Percentiles rank a stretch among this genome's conserved stretches.
These are phyloP conservation scores for Diorhabda sublineata DNA, from an alignment of 1,140 invertebrate species.

Conservation along the genomic window DNA sequence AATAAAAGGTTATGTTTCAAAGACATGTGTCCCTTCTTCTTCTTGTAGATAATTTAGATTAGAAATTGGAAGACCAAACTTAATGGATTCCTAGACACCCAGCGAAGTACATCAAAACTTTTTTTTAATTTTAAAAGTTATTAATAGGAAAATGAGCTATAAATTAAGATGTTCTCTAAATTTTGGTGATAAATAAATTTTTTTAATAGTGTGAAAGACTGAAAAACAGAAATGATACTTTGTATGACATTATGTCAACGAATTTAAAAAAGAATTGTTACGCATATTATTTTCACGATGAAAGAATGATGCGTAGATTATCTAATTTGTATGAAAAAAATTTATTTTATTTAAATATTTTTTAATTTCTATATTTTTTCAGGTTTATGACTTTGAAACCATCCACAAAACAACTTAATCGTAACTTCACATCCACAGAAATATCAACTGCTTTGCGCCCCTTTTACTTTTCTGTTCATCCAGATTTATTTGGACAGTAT, in stretches of 20 bases:
- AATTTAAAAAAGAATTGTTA: neutral
- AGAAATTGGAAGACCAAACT: neutral
- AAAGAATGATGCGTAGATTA: constrained; percentile 9
- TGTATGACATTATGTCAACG: neutral
- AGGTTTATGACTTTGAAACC: too few relatives aligned
- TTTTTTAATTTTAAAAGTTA: too few relatives aligned
- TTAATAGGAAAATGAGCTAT: too few relatives aligned
- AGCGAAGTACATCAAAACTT: neutral
- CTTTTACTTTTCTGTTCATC: constrained; percentile 93
- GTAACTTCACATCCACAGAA: constrained; percentile 64
- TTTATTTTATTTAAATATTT: neutral
- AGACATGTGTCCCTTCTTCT: neutral
- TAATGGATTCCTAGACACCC: neutral
- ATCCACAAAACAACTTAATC: neutral
- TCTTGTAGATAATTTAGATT: neutral
- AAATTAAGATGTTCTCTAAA: too few relatives aligned
- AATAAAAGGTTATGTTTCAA: neutral
- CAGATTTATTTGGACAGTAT: constrained; percentile 88
- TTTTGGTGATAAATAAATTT: too few relatives aligned
- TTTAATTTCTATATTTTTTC: too few relatives aligned
- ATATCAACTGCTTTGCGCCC: constrained; percentile 84
- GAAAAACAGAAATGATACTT: too few relatives aligned
- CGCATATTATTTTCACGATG: neutral
- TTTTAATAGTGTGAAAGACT: too few relatives aligned
- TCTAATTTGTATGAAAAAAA: constrained; percentile 5